Evolutionary conservation across 2,113 vertebrate species (phyloP).

Genomic region (Chamaea fasciata): DNA sequence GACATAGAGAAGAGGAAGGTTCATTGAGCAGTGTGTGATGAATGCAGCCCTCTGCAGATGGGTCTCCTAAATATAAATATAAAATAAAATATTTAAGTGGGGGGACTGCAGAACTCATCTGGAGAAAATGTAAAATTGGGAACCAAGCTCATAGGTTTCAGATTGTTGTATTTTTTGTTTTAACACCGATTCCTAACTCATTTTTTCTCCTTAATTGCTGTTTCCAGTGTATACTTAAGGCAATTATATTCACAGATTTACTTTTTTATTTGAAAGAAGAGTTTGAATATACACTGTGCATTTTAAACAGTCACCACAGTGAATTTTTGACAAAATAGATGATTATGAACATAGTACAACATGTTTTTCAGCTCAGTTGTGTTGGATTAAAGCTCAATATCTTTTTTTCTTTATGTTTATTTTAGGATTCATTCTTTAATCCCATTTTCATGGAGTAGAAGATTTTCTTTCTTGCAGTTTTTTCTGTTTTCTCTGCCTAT

Average conservation of each 20-base stretch:
- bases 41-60: neutral
- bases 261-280: neutral
- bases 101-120: neutral
- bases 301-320: neutral
- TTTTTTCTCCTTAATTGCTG: neutral
- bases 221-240: neutral
- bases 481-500: neutral
- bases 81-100: neutral
- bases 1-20: neutral
- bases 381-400: constrained; percentile 14
- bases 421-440: constrained; percentile 20
- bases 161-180: neutral
- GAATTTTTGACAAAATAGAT: neutral
- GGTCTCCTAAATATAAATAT: neutral
- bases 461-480: neutral
- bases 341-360: neutral
- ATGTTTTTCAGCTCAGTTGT: neutral
- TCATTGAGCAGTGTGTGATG: neutral
- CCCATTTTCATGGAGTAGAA: neutral
- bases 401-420: neutral
- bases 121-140: neutral
- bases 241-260: neutral
- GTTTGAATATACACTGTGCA: neutral
- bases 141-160: neutral
- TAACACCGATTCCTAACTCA: neutral